Base-by-base conservation (phyloP, 2,113 vertebrate species). In the Platanista minor region DNA sequence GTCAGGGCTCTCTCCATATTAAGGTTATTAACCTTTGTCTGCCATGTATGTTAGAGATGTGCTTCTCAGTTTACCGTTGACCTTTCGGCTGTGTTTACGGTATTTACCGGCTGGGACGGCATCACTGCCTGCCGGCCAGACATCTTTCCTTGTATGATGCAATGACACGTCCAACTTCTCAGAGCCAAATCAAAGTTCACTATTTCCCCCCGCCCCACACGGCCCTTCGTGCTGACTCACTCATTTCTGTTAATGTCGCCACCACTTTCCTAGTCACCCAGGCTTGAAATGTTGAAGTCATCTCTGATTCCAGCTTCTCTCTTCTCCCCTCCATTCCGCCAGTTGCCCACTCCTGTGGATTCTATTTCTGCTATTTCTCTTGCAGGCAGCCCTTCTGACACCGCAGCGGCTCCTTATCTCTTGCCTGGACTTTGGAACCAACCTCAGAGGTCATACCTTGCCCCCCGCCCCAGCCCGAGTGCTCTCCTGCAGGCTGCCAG, bases 201-300 rank as follows among this genome's bases (percentile, higher is more conserved):
- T 80, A 69, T 72, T 36, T 12, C 23, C 36, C 64, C 46, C 61
- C 13, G 1, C 29, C 46, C 83, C 75, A 41, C 20, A 71, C 62
- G 52, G 69, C 71, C 36, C 87, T 94, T 80, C 94, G 85, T 54
- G 71, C 93, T 95, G 81, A 96, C 64, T 94, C 36, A 94, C 81
- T 92, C 71, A 41, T 95, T 96, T 85, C 91, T 92, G n/a, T 80
- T 84, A 61, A 90, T 90, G 81, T 74, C 96, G 92, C 84, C 92
- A 66, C 92, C 43, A 57, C 72, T 78, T 91, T 81, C 71, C 94
- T 78, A 66, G 88, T 69, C 94, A 85, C 31, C 93, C 66, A 90
- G 66, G 64, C 90, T 97, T 52, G 91, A 97, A 72, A 90, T 57
- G 81, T 81, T 66, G 90, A 67, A 57, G 57, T 89, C 93, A 39